These are phyloP conservation scores for Apis dorsata DNA, from an alignment of 1,140 invertebrate genomes.

Conservation along the genomic window DNA sequence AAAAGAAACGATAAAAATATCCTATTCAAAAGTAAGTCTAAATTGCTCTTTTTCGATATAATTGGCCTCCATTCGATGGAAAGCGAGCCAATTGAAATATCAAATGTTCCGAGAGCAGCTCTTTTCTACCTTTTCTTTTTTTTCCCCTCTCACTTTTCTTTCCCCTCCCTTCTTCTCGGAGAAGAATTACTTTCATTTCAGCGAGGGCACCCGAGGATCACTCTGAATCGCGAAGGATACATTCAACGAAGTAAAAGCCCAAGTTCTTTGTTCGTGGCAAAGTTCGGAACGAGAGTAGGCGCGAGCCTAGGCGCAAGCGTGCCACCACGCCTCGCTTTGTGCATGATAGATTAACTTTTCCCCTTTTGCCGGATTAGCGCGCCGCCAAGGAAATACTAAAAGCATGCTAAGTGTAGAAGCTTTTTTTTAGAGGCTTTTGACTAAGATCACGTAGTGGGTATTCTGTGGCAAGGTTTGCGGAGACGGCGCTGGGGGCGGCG, in stretches of 20 bases:
- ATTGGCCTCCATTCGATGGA: neutral
- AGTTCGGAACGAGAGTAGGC: conserved; percentile 2
- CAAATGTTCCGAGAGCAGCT: neutral
- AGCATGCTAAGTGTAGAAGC: conserved; percentile 75
- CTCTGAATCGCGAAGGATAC: neutral
- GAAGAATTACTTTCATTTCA: conserved; percentile 18
- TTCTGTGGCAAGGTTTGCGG: conserved; percentile 85
- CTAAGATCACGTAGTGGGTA: conserved; percentile 80
- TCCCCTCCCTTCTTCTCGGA: too few relatives aligned
- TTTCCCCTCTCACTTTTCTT: too few relatives aligned
- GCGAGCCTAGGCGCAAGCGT: neutral
- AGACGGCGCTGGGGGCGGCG: conserved; percentile 87
- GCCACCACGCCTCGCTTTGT: conserved; percentile 37
- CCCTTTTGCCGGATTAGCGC: conserved; percentile 43
- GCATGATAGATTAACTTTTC: conserved; percentile 55
- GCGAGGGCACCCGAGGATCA: neutral
- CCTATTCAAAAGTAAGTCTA: neutral
- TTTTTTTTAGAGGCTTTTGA: conserved; percentile 77
- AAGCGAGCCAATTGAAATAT: neutral
- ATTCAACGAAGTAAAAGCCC: conserved; percentile 40
- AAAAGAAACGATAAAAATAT: too few relatives aligned
- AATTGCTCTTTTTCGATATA: conserved; percentile 5
- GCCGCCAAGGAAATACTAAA: conserved; percentile 52
- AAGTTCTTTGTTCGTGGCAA: conserved; percentile 22
- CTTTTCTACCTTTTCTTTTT: too few relatives aligned